Base-by-base conservation (phyloP, 2,797 vertebrate genomes). In the Lithobates pipiens region DNA sequence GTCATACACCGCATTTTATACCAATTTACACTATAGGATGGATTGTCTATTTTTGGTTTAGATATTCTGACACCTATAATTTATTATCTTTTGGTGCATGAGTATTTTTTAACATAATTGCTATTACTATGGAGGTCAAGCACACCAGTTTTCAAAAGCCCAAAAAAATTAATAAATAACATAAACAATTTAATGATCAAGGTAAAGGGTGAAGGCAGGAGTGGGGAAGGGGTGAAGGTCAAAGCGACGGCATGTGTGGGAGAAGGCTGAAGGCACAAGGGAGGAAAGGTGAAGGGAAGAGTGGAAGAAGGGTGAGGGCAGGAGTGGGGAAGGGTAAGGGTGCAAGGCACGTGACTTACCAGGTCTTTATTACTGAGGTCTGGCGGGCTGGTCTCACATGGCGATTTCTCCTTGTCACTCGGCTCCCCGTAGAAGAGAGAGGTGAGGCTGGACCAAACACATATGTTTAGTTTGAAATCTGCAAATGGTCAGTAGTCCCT, bases 401-500 rank as follows among this genome's bases (percentile, higher is more conserved):
- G 97, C 4, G 97, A 97, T 90, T 98, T 98, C n/a, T 99, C 97
- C 90, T 98, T 99, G 91, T 99, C 98, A 0, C 96, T 98, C 61
- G 96, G 96, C 90, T 99, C 98, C 88, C 98, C 98, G 0, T 99
- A 98, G 93, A 99, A 98, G 88, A 99, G 93, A 0, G 98, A 99
- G 0, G 97, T 98, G 88, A 99, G 91, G 91, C 98, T 99, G 29
- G 15, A 80, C 13, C 23, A 23, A 29, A 80, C n/a, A 77, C 34
- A 68, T 25, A 67, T 4, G 10, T 21, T 65, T 36, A 18, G 65
- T 2, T 36, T 27, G 16, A 78, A 34, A 63, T 65, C 61, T 32
- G 39, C 15, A 13, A 4, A 25, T 34, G 34, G 3, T 44, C 21
- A 72, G 16, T 42, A 10, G 23, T 63, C 18, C 57, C 57, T 63